These are phyloP conservation scores for Nannobrachium achirus DNA, from an alignment of 2,113 vertebrate genomes.

Conservation along the genomic window DNA sequence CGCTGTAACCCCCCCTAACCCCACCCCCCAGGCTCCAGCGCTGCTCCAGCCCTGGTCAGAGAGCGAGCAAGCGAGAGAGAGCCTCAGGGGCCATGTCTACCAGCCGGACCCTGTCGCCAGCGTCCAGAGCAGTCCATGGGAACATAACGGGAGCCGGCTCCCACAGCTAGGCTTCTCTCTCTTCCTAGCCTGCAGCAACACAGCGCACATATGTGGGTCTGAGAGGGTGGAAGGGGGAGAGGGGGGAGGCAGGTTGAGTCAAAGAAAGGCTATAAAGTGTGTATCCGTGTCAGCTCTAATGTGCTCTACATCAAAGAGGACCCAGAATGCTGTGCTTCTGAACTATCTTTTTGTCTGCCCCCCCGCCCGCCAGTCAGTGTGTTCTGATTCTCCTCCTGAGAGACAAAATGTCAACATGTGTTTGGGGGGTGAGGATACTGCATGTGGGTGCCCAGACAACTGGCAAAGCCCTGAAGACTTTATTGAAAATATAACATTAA, in stretches of 20 bases:
- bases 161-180: constrained; percentile 17
- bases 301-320: too few relatives aligned
- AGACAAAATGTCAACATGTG: too few relatives aligned
- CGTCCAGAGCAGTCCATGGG: constrained; percentile 44
- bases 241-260: background rate
- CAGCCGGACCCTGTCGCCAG: constrained; percentile 37
- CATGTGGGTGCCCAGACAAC: too few relatives aligned
- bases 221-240: background rate
- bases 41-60: constrained; percentile 27
- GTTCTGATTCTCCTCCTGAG: too few relatives aligned
- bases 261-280: background rate
- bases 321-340: too few relatives aligned
- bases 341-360: too few relatives aligned
- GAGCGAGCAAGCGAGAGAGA: constrained; percentile 10
- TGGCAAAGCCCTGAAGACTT: too few relatives aligned
- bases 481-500: too few relatives aligned
- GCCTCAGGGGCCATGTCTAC: too few relatives aligned
- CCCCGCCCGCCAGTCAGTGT: too few relatives aligned
- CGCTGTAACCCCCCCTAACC: constrained; percentile 35
- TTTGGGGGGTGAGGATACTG: too few relatives aligned
- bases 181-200: background rate
- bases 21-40: constrained; percentile 26
- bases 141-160: constrained; percentile 19
- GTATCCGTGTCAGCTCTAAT: too few relatives aligned
- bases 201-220: constrained; percentile 8